These are phyloP conservation scores for Sesia apiformis DNA, from an alignment of 2,888 invertebrate genomes.

Conservation along the genomic window DNA sequence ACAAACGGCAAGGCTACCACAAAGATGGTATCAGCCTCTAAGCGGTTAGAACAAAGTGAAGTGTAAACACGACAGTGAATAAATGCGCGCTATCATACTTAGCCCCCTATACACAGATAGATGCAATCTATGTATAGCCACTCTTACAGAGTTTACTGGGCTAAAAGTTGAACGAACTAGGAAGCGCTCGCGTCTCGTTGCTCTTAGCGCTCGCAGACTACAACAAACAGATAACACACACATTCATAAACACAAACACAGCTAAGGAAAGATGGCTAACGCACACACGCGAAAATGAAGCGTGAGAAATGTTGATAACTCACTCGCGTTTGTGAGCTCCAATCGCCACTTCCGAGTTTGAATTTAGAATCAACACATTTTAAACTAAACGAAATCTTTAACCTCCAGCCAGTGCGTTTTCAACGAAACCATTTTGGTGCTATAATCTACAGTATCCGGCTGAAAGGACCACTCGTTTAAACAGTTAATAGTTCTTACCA, in stretches of 20 bases:
- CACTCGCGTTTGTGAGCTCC: slow-evolving; percentile 58
- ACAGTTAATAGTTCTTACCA: too few species aligned
- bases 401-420: background rate
- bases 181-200: slow-evolving; percentile 54
- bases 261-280: slow-evolving; percentile 47
- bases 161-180: slow-evolving; percentile 73
- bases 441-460: too few species aligned
- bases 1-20: background rate
- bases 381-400: background rate
- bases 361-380: slow-evolving; percentile 4
- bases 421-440: too few species aligned
- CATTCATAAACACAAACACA: slow-evolving; percentile 23
- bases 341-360: slow-evolving; percentile 65
- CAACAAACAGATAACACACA: slow-evolving; percentile 24
- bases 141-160: slow-evolving; percentile 68
- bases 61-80: slow-evolving; percentile 31
- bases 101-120: background rate
- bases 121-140: slow-evolving; percentile 32
- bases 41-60: slow-evolving; percentile 35
- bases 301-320: slow-evolving; percentile 74
- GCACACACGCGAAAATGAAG: slow-evolving; percentile 51
- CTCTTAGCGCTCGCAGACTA: slow-evolving; percentile 55
- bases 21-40: background rate
- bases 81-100: slow-evolving; percentile 1
- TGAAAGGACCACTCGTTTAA: too few species aligned